These are phyloP conservation scores for Belgica antarctica DNA, from an alignment of 2,888 invertebrate genomes.

Conservation along the genomic window DNA sequence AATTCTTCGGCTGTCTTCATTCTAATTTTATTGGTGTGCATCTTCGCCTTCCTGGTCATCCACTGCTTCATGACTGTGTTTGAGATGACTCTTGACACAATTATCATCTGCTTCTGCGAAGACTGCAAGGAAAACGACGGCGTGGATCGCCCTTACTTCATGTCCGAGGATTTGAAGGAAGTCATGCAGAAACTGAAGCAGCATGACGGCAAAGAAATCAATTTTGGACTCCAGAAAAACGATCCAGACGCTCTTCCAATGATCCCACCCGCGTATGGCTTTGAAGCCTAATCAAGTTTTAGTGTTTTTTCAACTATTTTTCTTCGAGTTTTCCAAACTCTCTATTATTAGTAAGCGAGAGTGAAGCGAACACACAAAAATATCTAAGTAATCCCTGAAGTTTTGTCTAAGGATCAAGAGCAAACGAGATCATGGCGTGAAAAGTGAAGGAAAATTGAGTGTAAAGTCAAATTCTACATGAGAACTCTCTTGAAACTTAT, in stretches of 20 bases:
- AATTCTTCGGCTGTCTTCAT: neutral
- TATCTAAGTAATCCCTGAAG: no score
- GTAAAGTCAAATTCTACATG: no score
- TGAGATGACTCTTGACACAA: slow-evolving; percentile 71
- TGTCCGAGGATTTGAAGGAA: slow-evolving; percentile 66
- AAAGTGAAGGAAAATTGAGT: no score
- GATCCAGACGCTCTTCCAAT: neutral
- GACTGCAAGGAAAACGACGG: slow-evolving; percentile 67
- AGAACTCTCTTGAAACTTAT: no score
- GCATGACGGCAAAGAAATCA: slow-evolving; percentile 4
- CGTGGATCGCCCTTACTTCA: slow-evolving; percentile 62
- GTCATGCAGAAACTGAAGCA: slow-evolving; percentile 58
- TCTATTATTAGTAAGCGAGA: no score
- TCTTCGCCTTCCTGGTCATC: slow-evolving; percentile 68
- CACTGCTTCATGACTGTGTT: slow-evolving; percentile 72
- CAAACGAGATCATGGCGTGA: no score
- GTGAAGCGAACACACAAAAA: no score
- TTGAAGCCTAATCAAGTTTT: no score
- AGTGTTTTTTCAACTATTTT: no score
- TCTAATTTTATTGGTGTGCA: slow-evolving; percentile 58
- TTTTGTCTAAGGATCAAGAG: no score
- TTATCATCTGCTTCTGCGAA: slow-evolving; percentile 68
- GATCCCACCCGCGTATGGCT: no score
- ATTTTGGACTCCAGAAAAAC: neutral
- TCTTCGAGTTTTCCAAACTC: no score